Evolutionary conservation across 2,113 vertebrate genomes (phyloP), one percentile per base, ranked within the genome.

Genomic region (Sinocyclocheilus grahami): DNA sequence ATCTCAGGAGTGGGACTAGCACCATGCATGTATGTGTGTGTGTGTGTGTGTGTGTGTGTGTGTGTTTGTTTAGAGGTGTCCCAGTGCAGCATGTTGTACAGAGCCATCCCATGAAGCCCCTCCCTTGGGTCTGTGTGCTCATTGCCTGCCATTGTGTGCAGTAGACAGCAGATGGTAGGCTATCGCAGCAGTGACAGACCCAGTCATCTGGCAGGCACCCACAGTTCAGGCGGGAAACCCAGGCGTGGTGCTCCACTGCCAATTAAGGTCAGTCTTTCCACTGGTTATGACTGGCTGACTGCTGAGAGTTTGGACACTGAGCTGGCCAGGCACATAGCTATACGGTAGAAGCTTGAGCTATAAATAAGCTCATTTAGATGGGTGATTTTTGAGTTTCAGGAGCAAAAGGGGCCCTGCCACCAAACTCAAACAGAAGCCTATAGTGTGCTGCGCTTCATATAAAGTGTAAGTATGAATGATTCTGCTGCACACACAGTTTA

Each of bases 151-250:
- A 96, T 98, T 98, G 97, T 98, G 95, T 93, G 82, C 86, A 92
- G 95, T 95, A 99, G 97, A 99, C 98, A 96, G 94, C 97, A 99
- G 98, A 99, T 99, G 98, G 97, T 94, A 93, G 89, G 93, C 95
- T 95, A 96, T 97, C 96, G 96, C 95, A 94, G 94, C 91, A 91
- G 91, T 95, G 95, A 95, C 94, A 93, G 93, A 93, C 89, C 88
- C 84, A 96, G 96, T 97, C 97, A 97, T 97, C 96, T 97, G 97
- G 97, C 96, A 96, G 92, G 94, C 95, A 95, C 94, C 94, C 94
- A 93, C 87, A 89, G 58, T 96, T 97, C 96, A 95, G 95, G 97
- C 96, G 96, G 96, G 96, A 97, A 96, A 93, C 63, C 58, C 86
- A 88, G 88, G 85, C 88, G 82, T 90, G 91, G 69, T 33, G 12